These are phyloP conservation scores for Emydoidea blandingii DNA, from an alignment of 2,797 vertebrate species.

Conservation along the genomic window DNA sequence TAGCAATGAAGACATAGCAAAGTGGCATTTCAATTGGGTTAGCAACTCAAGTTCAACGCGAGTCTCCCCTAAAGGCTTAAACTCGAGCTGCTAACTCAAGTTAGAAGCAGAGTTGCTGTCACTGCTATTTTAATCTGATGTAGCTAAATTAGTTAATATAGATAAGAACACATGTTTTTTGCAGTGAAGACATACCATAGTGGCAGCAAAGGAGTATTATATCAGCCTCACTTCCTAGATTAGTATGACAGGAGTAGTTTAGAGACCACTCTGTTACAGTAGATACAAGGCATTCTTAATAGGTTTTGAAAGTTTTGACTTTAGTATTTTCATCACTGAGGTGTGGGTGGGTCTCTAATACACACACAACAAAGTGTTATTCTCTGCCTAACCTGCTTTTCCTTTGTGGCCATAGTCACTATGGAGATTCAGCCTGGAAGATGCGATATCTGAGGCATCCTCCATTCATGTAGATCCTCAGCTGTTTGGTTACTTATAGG, in stretches of 20 bases:
- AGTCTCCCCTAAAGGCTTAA: not conserved
- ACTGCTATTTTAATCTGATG: not conserved
- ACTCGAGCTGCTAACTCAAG: not conserved
- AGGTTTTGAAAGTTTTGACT: not conserved
- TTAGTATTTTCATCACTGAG: not conserved
- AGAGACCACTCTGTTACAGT: not conserved
- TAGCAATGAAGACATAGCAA: not conserved
- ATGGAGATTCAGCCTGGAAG: not conserved
- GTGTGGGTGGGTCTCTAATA: not conserved
- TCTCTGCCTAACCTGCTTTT: not conserved
- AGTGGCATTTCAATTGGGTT: not conserved
- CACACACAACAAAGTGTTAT: not conserved
- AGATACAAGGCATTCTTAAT: not conserved
- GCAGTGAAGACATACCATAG: not conserved
- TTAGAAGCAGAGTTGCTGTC: not conserved
- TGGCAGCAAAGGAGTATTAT: not conserved
- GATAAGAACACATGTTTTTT: not conserved
- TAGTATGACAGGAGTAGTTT: not conserved
- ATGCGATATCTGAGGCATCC: not conserved
- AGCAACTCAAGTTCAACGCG: not conserved
- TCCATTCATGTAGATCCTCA: not conserved
- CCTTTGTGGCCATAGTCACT: not conserved
- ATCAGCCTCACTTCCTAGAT: not conserved
- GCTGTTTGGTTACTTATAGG: slow-evolving; percentile 54
- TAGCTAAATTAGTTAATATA: not conserved